Evolutionary conservation across 2,113 vertebrate genomes (phyloP), one percentile per base, ranked within the genome.

Genomic region (Nothobranchius kuhntae): DNA sequence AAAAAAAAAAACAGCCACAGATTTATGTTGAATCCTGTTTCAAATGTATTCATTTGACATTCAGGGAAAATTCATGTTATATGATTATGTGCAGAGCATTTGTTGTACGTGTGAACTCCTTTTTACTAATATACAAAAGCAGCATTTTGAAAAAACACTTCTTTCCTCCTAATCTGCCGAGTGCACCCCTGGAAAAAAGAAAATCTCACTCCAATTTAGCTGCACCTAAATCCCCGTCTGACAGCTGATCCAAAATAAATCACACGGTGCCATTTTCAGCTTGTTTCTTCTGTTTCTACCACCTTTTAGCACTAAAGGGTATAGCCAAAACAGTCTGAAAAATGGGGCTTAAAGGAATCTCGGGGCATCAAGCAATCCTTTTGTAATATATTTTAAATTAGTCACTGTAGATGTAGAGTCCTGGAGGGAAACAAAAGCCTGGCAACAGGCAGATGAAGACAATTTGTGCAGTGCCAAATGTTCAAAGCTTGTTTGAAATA

Each of bases 141-240:
- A 79, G 15, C 6, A 42, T 45, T 62, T 74, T 40, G 9, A 57
- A 45, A 15, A 63, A 17, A 48, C 61, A 69, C 48, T 52, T 73
- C 68, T 60, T 78, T 60, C 38, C 12, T 45, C 69, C 66, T 84
- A 79, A 81, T 84, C 78, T 78, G 64, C 73, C 56, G 67, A 82
- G 59, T 59, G 51, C 74, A 47, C 55, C 48, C 36, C 57, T 15
- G 21, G 48, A 73, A 76, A 21, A 71, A 68, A 74, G 14, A 46
- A 40, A 69, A 50, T 58, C 67, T 77, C 73, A 21, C 54, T 65
- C 75, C 65, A 75, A 81, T 83, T 81, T 82, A 76, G 61, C 60
- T 58, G 45, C 46, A 68, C 71, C 56, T 73, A 77, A 83, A 81
- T 86, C 83, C 54, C 62, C 35, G 15, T 65, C 73, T 72, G 64